Evolutionary conservation across 1,140 invertebrate species (phyloP).

Genomic region (Papilio helenus): DNA sequence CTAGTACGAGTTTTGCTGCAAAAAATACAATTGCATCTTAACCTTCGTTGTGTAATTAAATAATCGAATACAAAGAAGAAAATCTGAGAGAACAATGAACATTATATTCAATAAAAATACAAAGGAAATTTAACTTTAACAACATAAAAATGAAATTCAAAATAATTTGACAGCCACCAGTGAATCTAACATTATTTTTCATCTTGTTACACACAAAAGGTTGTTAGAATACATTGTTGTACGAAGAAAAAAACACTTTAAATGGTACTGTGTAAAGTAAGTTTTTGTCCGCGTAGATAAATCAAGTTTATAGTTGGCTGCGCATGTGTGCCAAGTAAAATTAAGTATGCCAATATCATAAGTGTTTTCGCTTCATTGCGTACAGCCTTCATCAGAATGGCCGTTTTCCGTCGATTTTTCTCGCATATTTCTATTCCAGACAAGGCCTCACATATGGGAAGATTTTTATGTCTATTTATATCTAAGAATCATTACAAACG

Average conservation of each 20-base stretch:
- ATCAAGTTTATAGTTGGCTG: constrained; percentile 65
- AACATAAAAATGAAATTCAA: constrained; percentile 16
- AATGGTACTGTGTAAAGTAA: constrained; percentile 23
- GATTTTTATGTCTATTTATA: background rate
- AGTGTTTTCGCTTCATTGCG: constrained; percentile 70
- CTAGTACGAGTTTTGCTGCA: constrained; percentile 31
- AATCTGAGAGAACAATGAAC: constrained; percentile 51
- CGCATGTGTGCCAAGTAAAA: constrained; percentile 77
- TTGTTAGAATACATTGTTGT: constrained; percentile 35
- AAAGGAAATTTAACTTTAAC: constrained; percentile 45
- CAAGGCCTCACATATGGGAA: constrained; percentile 65
- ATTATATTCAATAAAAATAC: constrained; percentile 43
- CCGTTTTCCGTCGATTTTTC: constrained; percentile 79
- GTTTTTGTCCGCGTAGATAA: constrained; percentile 43
- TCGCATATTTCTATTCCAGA: constrained; percentile 71
- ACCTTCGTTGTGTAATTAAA: constrained; percentile 57
- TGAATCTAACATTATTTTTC: constrained; percentile 31
- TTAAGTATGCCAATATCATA: constrained; percentile 82
- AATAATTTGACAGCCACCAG: constrained; percentile 25
- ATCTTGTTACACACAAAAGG: constrained; percentile 38
- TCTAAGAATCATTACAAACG: background rate
- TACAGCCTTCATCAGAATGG: constrained; percentile 73
- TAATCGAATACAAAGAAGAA: constrained; percentile 63
- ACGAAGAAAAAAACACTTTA: constrained; percentile 46
- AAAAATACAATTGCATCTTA: constrained; percentile 54